Conservation (phyloP, 2,113 vertebrate species). For the Grus americana region DNA sequence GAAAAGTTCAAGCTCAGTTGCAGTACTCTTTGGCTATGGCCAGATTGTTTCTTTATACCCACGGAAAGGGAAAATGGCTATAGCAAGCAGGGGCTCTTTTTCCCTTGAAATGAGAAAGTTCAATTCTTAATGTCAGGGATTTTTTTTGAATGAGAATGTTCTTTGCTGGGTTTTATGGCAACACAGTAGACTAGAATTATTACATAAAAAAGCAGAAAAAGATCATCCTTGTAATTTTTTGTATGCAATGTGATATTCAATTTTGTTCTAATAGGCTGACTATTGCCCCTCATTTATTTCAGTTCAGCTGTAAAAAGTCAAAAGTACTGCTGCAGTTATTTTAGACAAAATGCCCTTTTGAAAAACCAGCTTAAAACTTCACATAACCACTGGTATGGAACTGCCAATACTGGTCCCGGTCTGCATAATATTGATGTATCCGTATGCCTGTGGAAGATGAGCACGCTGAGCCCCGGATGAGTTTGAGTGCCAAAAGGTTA, state of each 20-base stretch:
- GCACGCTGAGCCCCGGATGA: background rate
- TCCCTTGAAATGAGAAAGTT: background rate
- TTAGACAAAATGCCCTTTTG: background rate
- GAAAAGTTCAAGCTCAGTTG: background rate
- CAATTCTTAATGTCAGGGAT: background rate
- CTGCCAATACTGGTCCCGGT: background rate
- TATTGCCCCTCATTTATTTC: background rate
- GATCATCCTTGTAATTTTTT: background rate
- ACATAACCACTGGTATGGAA: background rate
- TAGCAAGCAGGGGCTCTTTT: background rate
- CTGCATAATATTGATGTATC: background rate
- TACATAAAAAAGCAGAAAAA: background rate
- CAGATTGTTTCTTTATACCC: background rate
- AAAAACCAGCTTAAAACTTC: constrained; percentile 6
- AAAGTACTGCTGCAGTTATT: background rate
- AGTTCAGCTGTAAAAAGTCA: background rate
- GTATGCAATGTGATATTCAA: background rate
- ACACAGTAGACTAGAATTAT: background rate
- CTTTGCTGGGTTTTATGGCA: background rate
- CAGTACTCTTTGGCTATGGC: background rate
- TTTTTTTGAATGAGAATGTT: background rate
- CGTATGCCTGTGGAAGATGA: background rate
- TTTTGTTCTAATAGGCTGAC: background rate
- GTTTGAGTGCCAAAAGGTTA: background rate
- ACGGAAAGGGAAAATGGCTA: background rate